Percentiles rank a stretch among this genome's conserved stretches.
Evolutionary conservation across 2,113 vertebrate species (phyloP).

Genomic region (Lagenorhynchus albirostris): DNA sequence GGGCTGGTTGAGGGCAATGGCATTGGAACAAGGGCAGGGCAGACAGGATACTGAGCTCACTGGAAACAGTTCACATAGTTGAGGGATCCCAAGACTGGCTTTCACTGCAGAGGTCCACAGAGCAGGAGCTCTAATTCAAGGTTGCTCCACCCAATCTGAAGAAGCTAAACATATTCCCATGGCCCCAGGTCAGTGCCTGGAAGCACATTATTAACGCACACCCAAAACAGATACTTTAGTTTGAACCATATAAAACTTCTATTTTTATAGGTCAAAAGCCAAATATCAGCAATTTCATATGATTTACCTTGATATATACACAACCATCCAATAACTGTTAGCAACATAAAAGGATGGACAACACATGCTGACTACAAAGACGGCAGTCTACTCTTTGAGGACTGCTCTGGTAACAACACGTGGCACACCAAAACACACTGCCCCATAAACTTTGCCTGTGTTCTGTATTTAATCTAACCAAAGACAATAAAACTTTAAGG

Average conservation of each 20-base stretch:
- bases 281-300: background rate
- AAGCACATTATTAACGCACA: background rate
- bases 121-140: background rate
- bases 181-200: background rate
- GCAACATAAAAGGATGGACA: background rate
- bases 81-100: background rate
- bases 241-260: background rate
- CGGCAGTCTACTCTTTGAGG: background rate
- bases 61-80: background rate
- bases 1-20: background rate
- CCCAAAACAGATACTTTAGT: background rate
- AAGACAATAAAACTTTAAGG: background rate
- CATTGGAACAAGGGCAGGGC: background rate
- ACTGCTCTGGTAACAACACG: rapidly evolving
- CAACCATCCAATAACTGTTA: background rate
- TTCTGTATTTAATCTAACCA: background rate
- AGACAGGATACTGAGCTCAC: background rate
- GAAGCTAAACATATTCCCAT: background rate
- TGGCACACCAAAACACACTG: background rate
- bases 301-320: background rate
- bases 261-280: background rate
- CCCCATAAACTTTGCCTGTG: background rate
- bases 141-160: background rate
- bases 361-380: rapidly evolving
- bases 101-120: too few relatives aligned